Base-by-base conservation (phyloP, 2,888 invertebrate genomes). In the Esperia sulphurella region DNA sequence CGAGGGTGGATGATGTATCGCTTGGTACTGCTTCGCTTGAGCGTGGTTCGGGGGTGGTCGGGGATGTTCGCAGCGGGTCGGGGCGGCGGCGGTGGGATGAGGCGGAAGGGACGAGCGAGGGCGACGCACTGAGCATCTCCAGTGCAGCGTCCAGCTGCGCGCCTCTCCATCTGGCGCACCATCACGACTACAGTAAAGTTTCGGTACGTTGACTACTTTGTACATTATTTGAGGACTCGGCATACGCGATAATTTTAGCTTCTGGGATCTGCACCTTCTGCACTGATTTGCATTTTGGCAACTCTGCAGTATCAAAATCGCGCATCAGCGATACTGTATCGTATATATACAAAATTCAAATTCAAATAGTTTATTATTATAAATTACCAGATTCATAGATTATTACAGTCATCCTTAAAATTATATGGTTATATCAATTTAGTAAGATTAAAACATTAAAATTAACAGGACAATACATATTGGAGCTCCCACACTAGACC, bases 31-130 rank as follows among this genome's bases (percentile, higher is more conserved):
- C 87, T 89, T 88, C 83, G 88, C 89, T 89, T 88, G 87, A 87
- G 86, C 84, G 85, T 75, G 83, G 65, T 68, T 65, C 75, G 75
- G 82, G 70, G 59, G 56, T 74, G 72, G 76, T 68, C 73, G 82
- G 79, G 83, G 85, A 68, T 87, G 86, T 86, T 88, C 79, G 85
- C 88, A 88, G 88, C 81, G 88, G 88, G 87, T 86, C 85, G 71
- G 87, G 82, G 72, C 80, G 87, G 37, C 79, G 86, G 65, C 79
- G 89, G 52, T 87, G 88, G 87, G 88, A 87, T 64, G 89, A 89
- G 67, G 54, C 74, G 35, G 88, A 88, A 55, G 88, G 82, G 14
- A 75, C 80, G 41, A 87, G 86, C 57, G 89, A 89, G 49, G 86
- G 84, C 9, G 89, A 89, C 55, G 89, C 88, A 51, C 75, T 88